Base-by-base conservation (phyloP, 2,113 vertebrate species). In the Jaculus jaculus region DNA sequence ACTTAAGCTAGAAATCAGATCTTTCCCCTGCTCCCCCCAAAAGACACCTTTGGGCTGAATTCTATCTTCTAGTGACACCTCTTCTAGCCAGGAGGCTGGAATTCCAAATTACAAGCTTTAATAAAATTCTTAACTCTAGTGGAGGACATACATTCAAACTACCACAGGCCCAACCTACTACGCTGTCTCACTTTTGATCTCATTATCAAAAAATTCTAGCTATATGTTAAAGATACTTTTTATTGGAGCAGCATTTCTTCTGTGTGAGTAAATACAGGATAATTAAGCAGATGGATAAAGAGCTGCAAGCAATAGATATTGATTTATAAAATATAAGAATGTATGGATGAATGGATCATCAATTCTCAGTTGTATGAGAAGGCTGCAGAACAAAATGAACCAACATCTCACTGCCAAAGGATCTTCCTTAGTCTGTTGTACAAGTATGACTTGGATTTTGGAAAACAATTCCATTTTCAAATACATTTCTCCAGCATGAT, bases 381-480 rank as follows among this genome's bases (percentile, higher is more conserved):
- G 42, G 28, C 9, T n/a, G 37, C 37, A 73, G n/a, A 85, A 84
- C 11, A 20, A 37, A 79, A 47, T 54, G 24, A 79, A 58, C 24
- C 23, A 34, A 9, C 42, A n/a, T 63, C 11, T 85, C 68, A 58
- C 32, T 81, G 51, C 47, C 61, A 77, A 87, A 37, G 39, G 34
- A 4, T 92, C 10, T 87, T 74, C 80, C 37, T 54, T 90, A 51
- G 32, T 87, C 26, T 72, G 13, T 51, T 90, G 12, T n/a, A 4
- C 30, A 68, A 58, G 37, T 23, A 84, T 47, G 37, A 13, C 47
- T 94, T 83, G 60, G 87, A 18, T 87, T 87, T 72, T 42, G 30
- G 68, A 90, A 68, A 84, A 47, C 18, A 42, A 79, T 74, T 63
- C 28, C 87, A 58, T 83, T 84, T 92, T 90, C 66, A 87, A 92